Percentiles rank a stretch among this genome's conserved stretches.
phyloP scores from a whole-genome alignment of 1,140 invertebrate species.

The Teleogryllus occipitalis region DNA sequence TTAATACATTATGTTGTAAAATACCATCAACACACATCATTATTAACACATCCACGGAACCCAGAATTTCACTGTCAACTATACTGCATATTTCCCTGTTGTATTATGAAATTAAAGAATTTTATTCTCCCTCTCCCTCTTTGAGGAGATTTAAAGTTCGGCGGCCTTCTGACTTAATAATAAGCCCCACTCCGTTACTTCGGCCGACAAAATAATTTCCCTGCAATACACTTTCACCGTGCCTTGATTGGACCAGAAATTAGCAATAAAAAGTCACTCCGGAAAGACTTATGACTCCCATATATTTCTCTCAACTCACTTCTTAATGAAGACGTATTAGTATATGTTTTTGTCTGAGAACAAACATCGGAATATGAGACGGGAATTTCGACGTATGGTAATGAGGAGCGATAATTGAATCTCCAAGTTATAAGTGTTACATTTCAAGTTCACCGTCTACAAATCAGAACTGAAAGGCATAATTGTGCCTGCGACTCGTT shows the following conservation, averaged over 20 bases:
- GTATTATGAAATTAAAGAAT: background rate
- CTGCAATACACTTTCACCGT: background rate
- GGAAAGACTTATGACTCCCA: background rate
- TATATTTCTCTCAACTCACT: background rate
- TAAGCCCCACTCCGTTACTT: background rate
- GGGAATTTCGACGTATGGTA: conserved; percentile 1
- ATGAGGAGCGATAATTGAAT: background rate
- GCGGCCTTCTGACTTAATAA: background rate
- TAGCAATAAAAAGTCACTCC: background rate
- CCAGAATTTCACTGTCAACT: too few species aligned
- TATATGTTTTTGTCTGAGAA: background rate
- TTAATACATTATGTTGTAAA: too few species aligned
- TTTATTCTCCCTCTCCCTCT: background rate
- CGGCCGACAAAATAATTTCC: background rate
- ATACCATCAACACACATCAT: too few species aligned
- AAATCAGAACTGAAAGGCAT: conserved; percentile 4
- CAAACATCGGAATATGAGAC: background rate
- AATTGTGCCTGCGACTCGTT: background rate
- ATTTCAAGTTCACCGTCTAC: background rate
- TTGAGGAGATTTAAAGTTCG: background rate
- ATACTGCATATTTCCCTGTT: background rate
- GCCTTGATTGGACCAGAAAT: background rate
- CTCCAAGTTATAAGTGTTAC: background rate
- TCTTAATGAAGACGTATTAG: background rate
- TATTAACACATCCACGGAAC: too few species aligned